Base-by-base conservation (phyloP, 2,888 invertebrate species). In the Pyrgus malvae region DNA sequence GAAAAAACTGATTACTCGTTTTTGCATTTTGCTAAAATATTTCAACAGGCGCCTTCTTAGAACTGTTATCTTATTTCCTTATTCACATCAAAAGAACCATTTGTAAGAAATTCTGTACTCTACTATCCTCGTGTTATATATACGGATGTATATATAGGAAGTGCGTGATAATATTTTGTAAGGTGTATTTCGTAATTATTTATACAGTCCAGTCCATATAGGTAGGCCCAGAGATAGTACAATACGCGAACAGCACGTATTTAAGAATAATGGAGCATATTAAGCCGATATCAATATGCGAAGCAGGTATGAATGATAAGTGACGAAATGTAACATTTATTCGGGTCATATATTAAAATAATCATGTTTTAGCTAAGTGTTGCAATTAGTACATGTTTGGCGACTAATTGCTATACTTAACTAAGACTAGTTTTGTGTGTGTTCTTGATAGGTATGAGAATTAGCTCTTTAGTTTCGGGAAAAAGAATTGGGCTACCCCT, bases 21-120 rank as follows among this genome's bases (percentile, higher is more conserved):
- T 61, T 9, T 58, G 55, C 61, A 61, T 61, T 55, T 59, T 56
- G 37, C 23, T n/a, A 19, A 31, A 11, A 40, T 48, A 23, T 48
- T 56, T 58, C 6, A 17, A 56, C 41, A 50, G 50, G 50, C 50
- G 50, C 50, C 7, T 12, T 33, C 9, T 21, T 19, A 1, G 11
- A n/a, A 17, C 9, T 2, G 29, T 31, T 31, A 11, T 11, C 3
- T 16, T 31, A 16, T 16, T 19, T 44, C 12, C 19, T 41, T 42
- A 27, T 42, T 42, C 17, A 16, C 19, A 4, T n/a, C 6, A 17
- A 33, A 21, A 14, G 1, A 2, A 11, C 1, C n/a, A 16, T 49
- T 33, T 16, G 16, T n/a, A 41, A 23, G 31, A 49, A 40, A 40
- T 41, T 19, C 31, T 4, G 9, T 12, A 21, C n/a, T 23, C 12